Evolutionary conservation across 2,113 vertebrate species (phyloP).

Genomic region (Xiphorhynchus elegans): DNA sequence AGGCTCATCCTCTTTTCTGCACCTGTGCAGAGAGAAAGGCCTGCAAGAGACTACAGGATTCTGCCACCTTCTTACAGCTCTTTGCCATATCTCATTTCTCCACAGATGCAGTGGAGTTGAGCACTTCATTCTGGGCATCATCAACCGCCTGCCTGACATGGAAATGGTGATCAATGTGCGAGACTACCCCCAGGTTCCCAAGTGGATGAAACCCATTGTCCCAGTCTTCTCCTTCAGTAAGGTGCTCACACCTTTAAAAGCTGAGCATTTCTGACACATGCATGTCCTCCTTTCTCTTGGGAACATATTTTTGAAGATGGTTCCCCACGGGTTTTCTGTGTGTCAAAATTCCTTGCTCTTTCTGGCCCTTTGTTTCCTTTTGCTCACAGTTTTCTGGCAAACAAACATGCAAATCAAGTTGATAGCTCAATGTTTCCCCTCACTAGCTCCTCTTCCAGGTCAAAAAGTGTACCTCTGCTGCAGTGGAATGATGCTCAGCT

Average conservation of each 20-base stretch:
- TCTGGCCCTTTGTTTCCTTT: neutral
- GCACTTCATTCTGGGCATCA: slow-evolving; percentile 90
- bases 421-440: neutral
- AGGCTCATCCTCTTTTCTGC: neutral
- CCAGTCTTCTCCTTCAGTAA: slow-evolving; percentile 98
- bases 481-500: neutral
- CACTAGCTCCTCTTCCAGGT: slow-evolving; percentile 8
- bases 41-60: neutral
- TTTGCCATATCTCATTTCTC: neutral
- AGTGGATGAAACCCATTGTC: slow-evolving; percentile 85
- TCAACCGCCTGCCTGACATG: slow-evolving; percentile 86
- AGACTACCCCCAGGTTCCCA: slow-evolving; percentile 94
- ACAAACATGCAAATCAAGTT: neutral
- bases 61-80: neutral
- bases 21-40: neutral
- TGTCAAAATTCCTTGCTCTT: neutral
- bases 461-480: neutral
- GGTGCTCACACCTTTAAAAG: slow-evolving; percentile 70
- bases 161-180: slow-evolving; percentile 96
- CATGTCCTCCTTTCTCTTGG: neutral
- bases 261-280: neutral
- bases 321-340: neutral
- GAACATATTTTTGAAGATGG: neutral
- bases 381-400: neutral
- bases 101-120: slow-evolving; percentile 93